Conservation (phyloP, 2,113 vertebrate genomes). For the Mesocricetus auratus region DNA sequence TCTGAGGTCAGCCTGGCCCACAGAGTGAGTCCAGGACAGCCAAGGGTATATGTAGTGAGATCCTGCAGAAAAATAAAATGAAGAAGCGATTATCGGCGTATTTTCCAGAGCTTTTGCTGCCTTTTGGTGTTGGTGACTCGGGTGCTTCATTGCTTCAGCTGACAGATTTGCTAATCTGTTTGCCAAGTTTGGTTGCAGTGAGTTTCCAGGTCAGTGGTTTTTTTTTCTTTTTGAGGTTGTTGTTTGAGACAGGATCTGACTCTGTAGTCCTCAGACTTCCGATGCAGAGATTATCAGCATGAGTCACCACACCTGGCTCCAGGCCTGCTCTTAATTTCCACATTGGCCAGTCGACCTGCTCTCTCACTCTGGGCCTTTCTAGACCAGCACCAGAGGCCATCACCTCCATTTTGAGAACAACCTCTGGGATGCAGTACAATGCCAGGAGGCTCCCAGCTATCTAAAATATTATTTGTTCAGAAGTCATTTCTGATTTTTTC, state of each 20-base stretch:
- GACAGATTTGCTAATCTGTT: background rate
- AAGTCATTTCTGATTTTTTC: background rate
- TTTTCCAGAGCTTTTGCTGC: slow-evolving; percentile 20
- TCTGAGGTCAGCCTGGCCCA: background rate
- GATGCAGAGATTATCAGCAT: background rate
- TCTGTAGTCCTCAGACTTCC: background rate
- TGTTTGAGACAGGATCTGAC: background rate
- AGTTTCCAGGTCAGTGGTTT: slow-evolving; percentile 19
- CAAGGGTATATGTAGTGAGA: background rate
- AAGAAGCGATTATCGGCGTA: background rate
- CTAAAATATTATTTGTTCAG: slow-evolving; percentile 11
- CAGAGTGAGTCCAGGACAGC: background rate
- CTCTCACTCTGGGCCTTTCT: background rate
- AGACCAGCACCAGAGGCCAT: background rate
- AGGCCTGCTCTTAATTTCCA: slow-evolving; percentile 34
- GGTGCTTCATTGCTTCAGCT: background rate
- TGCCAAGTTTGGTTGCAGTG: background rate
- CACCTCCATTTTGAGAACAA: background rate
- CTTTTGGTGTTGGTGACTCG: background rate
- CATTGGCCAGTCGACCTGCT: background rate
- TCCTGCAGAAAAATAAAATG: background rate
- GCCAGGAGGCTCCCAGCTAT: background rate
- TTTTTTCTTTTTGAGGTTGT: background rate
- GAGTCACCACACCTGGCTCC: background rate
- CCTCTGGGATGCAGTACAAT: background rate